A percentile compares a stretch with the other conserved stretches of the same genome.
These are phyloP conservation scores for Sebastes schlegelii DNA, from an alignment of 2,113 vertebrate species.

Conservation along the genomic window DNA sequence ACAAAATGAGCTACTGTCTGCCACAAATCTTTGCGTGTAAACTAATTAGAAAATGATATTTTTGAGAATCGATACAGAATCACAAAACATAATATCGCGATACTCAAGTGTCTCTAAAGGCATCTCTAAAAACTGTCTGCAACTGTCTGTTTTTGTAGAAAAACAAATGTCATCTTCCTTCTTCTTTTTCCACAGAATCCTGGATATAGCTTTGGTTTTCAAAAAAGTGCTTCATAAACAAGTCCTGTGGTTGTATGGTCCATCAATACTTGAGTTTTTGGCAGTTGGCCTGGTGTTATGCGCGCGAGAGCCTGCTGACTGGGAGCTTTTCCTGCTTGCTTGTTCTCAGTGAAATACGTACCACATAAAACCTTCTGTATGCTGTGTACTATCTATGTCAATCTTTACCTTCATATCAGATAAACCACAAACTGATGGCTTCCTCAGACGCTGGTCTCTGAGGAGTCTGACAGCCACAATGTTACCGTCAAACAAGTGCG, in stretches of 20 bases:
- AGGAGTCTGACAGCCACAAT: too few relatives aligned
- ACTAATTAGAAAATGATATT: too few relatives aligned
- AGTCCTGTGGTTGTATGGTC: not conserved
- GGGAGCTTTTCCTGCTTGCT: slow-evolving; percentile 32
- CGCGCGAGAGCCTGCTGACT: slow-evolving; percentile 24
- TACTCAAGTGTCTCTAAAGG: too few relatives aligned
- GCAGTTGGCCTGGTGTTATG: slow-evolving; percentile 35
- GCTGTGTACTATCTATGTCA: not conserved
- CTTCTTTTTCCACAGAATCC: not conserved
- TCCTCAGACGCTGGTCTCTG: too few relatives aligned
- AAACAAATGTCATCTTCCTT: not conserved
- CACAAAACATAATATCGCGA: too few relatives aligned
- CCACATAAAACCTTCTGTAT: not conserved
- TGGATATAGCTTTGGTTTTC: not conserved
- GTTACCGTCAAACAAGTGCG: not conserved
- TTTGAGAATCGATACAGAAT: too few relatives aligned
- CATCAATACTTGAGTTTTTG: slow-evolving; percentile 43
- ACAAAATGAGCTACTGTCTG: too few relatives aligned
- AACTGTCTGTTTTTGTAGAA: not conserved
- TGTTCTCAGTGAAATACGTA: not conserved
- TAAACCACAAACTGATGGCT: too few relatives aligned
- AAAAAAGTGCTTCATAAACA: not conserved
- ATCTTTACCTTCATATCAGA: not conserved
- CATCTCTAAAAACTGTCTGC: too few relatives aligned
- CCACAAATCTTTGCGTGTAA: too few relatives aligned